A percentile compares a stretch with the other conserved stretches of the same genome.
phyloP scores from a whole-genome alignment of 1,140 invertebrate genomes.

The Brachionus paranguensis region DNA sequence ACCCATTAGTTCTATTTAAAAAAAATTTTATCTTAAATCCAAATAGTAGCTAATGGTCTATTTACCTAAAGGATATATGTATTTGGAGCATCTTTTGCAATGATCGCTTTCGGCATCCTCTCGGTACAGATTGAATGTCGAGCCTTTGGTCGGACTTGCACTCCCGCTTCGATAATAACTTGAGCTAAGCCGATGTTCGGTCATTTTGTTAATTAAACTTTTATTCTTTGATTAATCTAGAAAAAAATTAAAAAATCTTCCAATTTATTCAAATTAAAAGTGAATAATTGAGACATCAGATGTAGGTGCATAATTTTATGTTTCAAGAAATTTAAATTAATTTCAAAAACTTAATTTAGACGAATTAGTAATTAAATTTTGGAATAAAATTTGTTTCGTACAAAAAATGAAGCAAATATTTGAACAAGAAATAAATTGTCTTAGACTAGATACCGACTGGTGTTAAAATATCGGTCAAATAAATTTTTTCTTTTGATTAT shows the following conservation, averaged over 20 bases:
- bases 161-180: background rate
- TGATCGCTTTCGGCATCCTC: slow-evolving; percentile 15
- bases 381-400: background rate
- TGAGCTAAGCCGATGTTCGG: background rate
- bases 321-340: background rate
- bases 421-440: background rate
- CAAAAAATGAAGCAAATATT: background rate
- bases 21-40: background rate
- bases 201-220: background rate
- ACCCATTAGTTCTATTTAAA: slow-evolving; percentile 67
- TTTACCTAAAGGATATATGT: slow-evolving; percentile 22
- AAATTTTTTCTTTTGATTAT: background rate
- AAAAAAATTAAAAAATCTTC: background rate
- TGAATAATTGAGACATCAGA: background rate
- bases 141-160: background rate
- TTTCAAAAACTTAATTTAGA: slow-evolving; percentile 2
- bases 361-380: background rate
- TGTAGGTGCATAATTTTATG: background rate
- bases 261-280: background rate
- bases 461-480: background rate
- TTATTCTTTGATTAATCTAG: background rate
- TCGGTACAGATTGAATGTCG: background rate
- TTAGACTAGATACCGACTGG: background rate
- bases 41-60: background rate
- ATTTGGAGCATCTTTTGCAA: slow-evolving; percentile 18